Base-by-base conservation (phyloP, 2,113 vertebrate species). In the Leiothrix lutea region DNA sequence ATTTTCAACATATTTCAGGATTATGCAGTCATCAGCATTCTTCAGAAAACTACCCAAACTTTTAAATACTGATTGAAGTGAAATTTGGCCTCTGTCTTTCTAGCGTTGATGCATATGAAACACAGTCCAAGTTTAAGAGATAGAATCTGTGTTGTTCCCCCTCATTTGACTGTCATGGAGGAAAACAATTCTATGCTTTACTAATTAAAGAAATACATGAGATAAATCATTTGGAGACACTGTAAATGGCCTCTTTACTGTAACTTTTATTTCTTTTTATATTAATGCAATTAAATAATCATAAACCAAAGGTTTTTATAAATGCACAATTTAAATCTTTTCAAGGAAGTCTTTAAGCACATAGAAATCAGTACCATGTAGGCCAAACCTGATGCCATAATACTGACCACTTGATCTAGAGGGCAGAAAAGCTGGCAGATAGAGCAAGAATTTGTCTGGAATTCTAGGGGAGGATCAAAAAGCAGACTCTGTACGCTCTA, bases 91-190 rank as follows among this genome's bases (percentile, higher is more conserved):
- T 33, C 19, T 66, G 1, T 47, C n/a, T 42, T 81, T 25, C 40
- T 47, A 10, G 12, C 33, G 5, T 22, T 56, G 25, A 25, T 56
- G 26, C 17, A 56, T 14, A 47, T 54, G 47, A 64, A 88, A 58
- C 8, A 51, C 16, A 8, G 11, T 48, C 11, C 22, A 62, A 31
- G 8, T 48, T 66, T 54, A 48, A 66, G 7, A 51, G 14, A 21
- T 8, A 12, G 24, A 71, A 45, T 45, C 6, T 70, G 9, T 5
- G 1, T 36, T 50, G 5, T 17, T 42, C 8, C n/a, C 4, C 1
- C 17, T 70, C 2, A 3, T 18, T 15, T 82, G 29, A 29, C 12
- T n/a, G 4, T 45, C 3, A 42, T 9, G 19, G 11, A 86, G 5
- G 19, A 71, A 47, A 88, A 35, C 4, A 51, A 45, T 19, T 25